Base-by-base conservation (phyloP, 1,140 invertebrate genomes). In the Belonocnema kinseyi region DNA sequence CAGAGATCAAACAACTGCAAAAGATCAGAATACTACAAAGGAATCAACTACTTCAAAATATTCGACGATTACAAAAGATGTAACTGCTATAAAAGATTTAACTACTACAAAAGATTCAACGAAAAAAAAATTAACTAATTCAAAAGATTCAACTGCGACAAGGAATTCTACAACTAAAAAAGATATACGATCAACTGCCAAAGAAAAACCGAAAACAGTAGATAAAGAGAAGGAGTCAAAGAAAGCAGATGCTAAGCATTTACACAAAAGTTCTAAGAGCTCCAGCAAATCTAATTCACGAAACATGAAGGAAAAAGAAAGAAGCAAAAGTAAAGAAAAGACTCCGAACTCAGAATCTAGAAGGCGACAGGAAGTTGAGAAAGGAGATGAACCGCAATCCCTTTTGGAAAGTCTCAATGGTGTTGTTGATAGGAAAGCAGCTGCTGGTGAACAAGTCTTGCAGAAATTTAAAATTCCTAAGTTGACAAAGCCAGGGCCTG, bases 391-490 rank as follows among this genome's bases (percentile, higher is more conserved):
- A 85, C 40, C 89, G 85, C 86, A 87, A 1, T 92, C 92, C 0
- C 92, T 92, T 0, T 88, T 93, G 53, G 93, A 94, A 86, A 92
- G 93, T 83, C 92, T 95, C 75, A 94, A 94, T 82, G 92, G 89
- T 79, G 82, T 85, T 66, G 85, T 91, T 11, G 88, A 93, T 77
- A 89, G 85, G 77, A 88, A 79, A 56, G 82, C 85, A 3, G 90
- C 88, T 75, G 90, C 89, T 11, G 89, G 89, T 10, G 89, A 66
- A 26, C 90, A 74, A 93, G 92, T 4, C 93, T 92, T 86, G 92
- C 94, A 94, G 83, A 93, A 93, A 72, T 95, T 94, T 76, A 93
- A 93, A 87, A 95, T 94, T 78, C 94, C 94, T 1, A 94, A 94
- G 88, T 92, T 93, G 51, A 93, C 92, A 85, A 90, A 90, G 7